Evolutionary conservation across 2,113 vertebrate species (phyloP).

Genomic region (Atlantisia rogersi): DNA sequence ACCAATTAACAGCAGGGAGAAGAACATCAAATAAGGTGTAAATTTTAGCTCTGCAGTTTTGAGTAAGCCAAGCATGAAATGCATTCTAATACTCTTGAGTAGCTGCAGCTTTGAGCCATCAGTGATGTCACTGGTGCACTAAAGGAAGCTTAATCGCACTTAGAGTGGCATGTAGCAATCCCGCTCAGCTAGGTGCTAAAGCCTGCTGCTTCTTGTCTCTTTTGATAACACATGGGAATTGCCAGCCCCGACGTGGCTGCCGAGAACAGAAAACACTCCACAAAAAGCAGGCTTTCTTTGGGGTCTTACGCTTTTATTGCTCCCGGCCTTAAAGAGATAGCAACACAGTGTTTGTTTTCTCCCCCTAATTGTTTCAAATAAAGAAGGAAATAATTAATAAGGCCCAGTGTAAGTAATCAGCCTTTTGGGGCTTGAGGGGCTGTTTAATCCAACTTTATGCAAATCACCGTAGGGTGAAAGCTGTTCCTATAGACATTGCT

Average conservation of each 20-base stretch:
- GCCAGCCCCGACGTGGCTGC: constrained; percentile 60
- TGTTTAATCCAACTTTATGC: constrained; percentile 49
- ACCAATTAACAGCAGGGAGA: constrained; percentile 90
- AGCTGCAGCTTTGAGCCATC: constrained; percentile 81
- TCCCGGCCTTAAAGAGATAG: constrained; percentile 51
- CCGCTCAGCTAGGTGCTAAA: constrained; percentile 83
- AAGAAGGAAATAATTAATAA: constrained; percentile 68
- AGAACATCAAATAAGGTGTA: constrained; percentile 90
- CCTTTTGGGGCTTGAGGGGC: constrained; percentile 24
- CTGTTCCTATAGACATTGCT: constrained; percentile 20
- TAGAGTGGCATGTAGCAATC: constrained; percentile 81
- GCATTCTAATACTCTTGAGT: constrained; percentile 88
- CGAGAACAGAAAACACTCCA: constrained; percentile 59
- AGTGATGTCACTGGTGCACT: constrained; percentile 82
- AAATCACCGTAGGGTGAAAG: neutral
- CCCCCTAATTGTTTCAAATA: constrained; percentile 63
- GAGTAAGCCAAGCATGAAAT: constrained; percentile 87
- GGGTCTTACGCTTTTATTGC: neutral
- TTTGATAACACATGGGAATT: constrained; percentile 80
- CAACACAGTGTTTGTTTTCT: constrained; percentile 22
- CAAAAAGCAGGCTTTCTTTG: constrained; percentile 44
- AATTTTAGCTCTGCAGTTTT: constrained; percentile 89
- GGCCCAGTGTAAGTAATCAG: neutral
- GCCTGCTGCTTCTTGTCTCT: constrained; percentile 85
- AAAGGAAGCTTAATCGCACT: constrained; percentile 83